These are phyloP conservation scores for Pavo muticus DNA, from an alignment of 2,113 vertebrate genomes.

Conservation along the genomic window DNA sequence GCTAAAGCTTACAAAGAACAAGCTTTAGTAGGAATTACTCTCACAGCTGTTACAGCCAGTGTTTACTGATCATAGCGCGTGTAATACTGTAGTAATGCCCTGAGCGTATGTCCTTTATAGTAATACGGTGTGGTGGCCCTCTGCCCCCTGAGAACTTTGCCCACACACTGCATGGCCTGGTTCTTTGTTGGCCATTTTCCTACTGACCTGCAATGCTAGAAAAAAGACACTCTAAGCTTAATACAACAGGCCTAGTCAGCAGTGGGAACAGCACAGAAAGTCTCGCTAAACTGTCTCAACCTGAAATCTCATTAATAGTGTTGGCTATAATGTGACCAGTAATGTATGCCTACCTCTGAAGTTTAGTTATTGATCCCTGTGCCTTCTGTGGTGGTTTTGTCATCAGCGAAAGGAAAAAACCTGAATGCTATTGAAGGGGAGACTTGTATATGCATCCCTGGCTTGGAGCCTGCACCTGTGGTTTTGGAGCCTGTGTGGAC, in stretches of 20 bases:
- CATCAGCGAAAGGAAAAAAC: neutral
- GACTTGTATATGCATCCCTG: conserved; percentile 35
- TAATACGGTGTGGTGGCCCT: neutral
- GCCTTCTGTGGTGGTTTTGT: conserved; percentile 1
- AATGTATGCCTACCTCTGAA: neutral
- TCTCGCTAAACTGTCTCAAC: neutral
- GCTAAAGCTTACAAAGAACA: neutral
- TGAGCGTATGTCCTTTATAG: neutral
- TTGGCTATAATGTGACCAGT: neutral
- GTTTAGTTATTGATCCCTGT: neutral
- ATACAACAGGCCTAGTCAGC: neutral
- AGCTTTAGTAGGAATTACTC: neutral
- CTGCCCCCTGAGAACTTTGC: neutral
- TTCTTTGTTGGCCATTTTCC: conserved; percentile 1
- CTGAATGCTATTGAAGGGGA: conserved; percentile 10
- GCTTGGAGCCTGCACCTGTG: conserved; percentile 55
- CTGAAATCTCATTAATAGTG: neutral
- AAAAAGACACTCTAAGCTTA: neutral
- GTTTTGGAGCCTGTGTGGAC: conserved; percentile 60
- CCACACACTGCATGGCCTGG: neutral
- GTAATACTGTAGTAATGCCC: neutral
- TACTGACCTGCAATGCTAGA: neutral
- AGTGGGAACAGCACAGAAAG: neutral
- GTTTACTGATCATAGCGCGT: neutral
- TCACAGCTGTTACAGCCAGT: neutral